Evolutionary conservation across 1,140 invertebrate genomes (phyloP).

Genomic region (Neodiprion pinetum): DNA sequence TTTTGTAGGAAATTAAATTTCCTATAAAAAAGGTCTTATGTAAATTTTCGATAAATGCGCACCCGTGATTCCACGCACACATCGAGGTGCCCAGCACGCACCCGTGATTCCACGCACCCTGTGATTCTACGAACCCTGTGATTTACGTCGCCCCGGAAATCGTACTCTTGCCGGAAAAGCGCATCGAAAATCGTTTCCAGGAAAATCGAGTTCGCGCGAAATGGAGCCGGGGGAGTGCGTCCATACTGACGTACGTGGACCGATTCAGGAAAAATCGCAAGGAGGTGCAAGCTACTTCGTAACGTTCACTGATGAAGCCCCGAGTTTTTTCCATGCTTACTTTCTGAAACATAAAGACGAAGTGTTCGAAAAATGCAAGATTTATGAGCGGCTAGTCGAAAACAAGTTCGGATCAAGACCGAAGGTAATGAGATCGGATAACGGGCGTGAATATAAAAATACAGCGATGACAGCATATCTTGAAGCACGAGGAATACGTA

Average conservation of each 20-base stretch:
- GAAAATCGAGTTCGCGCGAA: constrained; percentile 33
- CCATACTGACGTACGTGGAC: not conserved
- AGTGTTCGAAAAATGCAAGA: not conserved
- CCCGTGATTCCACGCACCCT: not conserved
- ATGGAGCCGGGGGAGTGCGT: not conserved
- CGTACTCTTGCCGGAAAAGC: constrained; percentile 32
- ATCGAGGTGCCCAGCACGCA: constrained; percentile 14
- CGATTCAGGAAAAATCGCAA: not conserved
- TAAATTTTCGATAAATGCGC: constrained; percentile 27
- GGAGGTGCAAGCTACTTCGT: constrained; percentile 12
- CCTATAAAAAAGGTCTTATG: constrained; percentile 11
- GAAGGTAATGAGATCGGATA: not conserved
- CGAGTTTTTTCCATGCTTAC: not conserved
- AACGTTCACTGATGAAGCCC: constrained; percentile 7
- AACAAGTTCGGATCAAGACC: not conserved
- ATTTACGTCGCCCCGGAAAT: not conserved
- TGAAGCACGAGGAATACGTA: not conserved
- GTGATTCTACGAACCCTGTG: constrained; percentile 37
- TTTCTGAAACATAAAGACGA: not conserved
- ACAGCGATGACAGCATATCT: not conserved
- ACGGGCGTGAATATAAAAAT: not conserved
- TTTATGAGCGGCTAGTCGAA: not conserved
- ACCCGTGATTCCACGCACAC: constrained; percentile 16
- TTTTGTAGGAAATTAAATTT: not conserved
- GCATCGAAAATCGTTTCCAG: constrained; percentile 33